Evolutionary conservation across 2,797 vertebrate species (phyloP).

Genomic region (Microhierax caerulescens): DNA sequence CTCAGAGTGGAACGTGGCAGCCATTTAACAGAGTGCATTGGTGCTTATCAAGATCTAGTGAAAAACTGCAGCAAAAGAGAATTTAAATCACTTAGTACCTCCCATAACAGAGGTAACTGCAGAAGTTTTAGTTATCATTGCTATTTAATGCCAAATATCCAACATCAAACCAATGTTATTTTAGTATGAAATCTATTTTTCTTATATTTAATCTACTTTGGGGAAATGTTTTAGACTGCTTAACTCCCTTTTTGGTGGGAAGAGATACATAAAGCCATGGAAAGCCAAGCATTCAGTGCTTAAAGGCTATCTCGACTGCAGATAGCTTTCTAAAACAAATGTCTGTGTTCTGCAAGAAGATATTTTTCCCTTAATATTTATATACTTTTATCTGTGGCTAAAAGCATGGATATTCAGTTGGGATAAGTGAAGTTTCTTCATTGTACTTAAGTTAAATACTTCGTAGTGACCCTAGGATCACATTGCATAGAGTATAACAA

Average conservation of each 20-base stretch:
- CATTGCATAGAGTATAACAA: background rate
- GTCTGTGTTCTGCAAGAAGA: background rate
- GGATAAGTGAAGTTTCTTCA: background rate
- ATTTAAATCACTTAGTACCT: background rate
- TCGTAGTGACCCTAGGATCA: background rate
- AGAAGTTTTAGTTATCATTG: background rate
- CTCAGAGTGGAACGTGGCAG: background rate
- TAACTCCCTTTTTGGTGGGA: background rate
- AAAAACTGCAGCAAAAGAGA: background rate
- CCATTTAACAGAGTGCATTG: background rate
- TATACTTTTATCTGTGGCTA: background rate
- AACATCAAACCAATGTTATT: background rate
- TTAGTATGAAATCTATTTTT: background rate
- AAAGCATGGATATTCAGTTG: background rate
- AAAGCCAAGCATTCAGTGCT: background rate
- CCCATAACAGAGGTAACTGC: background rate
- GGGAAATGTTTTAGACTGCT: background rate
- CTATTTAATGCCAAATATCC: background rate
- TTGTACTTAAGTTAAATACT: background rate
- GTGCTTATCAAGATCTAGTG: background rate
- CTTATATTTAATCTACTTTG: background rate
- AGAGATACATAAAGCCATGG: background rate
- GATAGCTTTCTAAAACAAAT: background rate
- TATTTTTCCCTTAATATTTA: background rate
- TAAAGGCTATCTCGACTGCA: background rate